phyloP scores from a whole-genome alignment of 2,113 vertebrate genomes.

The Pachypanchax playfairii region DNA sequence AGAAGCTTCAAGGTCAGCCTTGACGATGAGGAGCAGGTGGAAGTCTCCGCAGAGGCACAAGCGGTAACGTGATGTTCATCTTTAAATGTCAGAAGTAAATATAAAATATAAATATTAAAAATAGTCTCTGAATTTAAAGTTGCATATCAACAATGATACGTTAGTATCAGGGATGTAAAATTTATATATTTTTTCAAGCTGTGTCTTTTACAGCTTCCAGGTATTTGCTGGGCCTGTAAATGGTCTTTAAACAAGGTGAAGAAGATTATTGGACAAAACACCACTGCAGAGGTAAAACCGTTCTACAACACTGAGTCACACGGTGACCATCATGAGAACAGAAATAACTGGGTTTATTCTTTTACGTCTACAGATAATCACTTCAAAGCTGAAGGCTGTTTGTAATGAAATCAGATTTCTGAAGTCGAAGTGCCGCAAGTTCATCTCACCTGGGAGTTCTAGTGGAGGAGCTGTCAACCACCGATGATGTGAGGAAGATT shows the following conservation, averaged over 20 bases:
- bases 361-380: conserved; percentile 23
- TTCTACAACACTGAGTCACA: no score
- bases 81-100: background rate
- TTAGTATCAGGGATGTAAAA: no score
- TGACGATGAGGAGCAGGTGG: conserved; percentile 24
- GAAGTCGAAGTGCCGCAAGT: conserved; percentile 29
- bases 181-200: background rate
- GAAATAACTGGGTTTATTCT: no score
- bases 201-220: conserved; percentile 43
- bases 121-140: no score
- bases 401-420: conserved; percentile 60
- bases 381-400: background rate
- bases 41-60: background rate
- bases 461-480: conserved; percentile 62
- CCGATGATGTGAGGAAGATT: conserved; percentile 61
- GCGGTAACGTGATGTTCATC: conserved; percentile 30
- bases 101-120: no score
- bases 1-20: conserved; percentile 9
- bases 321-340: no score
- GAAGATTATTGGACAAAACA: background rate
- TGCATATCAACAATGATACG: no score
- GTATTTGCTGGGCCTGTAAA: conserved; percentile 61
- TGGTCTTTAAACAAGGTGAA: conserved; percentile 59
- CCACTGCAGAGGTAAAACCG: conserved; percentile 13
- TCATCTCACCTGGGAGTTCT: conserved; percentile 12